phyloP scores from a whole-genome alignment of 2,113 vertebrate genomes.

The Mus musculus region DNA sequence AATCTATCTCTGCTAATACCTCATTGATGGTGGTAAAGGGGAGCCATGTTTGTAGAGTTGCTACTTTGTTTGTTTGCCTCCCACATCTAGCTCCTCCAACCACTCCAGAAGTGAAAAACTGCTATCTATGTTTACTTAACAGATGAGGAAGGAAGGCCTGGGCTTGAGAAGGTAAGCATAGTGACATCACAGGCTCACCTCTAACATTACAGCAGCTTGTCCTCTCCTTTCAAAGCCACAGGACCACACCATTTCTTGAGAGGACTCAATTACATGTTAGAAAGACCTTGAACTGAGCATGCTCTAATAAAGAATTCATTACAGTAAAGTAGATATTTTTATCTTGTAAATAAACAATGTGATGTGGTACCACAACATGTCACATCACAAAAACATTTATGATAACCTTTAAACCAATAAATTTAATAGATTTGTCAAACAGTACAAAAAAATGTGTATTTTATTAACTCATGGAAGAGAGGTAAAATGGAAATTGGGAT shows the following conservation, averaged over 20 bases:
- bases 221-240: neutral
- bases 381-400: too few species aligned
- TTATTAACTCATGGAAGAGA: neutral
- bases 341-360: neutral
- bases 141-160: neutral
- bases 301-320: neutral
- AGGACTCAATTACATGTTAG: neutral
- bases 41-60: neutral
- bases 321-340: neutral
- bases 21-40: neutral
- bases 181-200: neutral
- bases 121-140: neutral
- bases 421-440: neutral
- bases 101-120: neutral
- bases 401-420: conserved; percentile 3
- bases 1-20: neutral
- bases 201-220: neutral
- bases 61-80: neutral
- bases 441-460: neutral
- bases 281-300: neutral
- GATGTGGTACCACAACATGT: too few species aligned
- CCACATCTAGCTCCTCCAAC: neutral
- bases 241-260: neutral
- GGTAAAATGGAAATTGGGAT: neutral
- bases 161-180: neutral